Percentiles rank a stretch among this genome's conserved stretches.
phyloP scores from a whole-genome alignment of 2,113 vertebrate species.

The Paedocypris sp. region DNA sequence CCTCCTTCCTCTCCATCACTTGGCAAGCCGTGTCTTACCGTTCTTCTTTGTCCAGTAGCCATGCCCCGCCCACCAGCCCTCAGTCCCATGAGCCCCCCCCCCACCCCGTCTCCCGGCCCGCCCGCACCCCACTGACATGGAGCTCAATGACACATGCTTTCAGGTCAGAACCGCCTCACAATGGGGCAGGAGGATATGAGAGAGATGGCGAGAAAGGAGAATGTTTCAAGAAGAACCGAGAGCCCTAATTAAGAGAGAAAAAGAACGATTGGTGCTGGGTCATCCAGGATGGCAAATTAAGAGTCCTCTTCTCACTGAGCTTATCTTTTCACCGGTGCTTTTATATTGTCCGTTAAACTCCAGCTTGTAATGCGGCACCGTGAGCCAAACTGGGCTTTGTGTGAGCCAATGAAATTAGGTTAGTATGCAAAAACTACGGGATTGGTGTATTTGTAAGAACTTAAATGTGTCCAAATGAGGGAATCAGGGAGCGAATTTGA shows the following conservation, averaged over 20 bases:
- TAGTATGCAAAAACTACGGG: too few species aligned
- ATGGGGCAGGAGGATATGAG: constrained; percentile 41
- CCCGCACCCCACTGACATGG: constrained; percentile 53
- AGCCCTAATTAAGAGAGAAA: constrained; percentile 46
- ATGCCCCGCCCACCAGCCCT: constrained; percentile 18
- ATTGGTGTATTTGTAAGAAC: too few species aligned
- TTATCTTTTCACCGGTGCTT: not conserved
- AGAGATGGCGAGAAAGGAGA: constrained; percentile 47
- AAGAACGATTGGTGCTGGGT: not conserved
- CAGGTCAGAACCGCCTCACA: constrained; percentile 57
- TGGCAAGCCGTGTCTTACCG: constrained; percentile 38
- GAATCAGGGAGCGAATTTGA: not conserved
- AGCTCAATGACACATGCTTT: constrained; percentile 59
- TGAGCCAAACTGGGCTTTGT: too few species aligned
- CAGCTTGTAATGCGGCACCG: too few species aligned
- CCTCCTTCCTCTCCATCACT: constrained; percentile 25
- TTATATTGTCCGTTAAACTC: not conserved
- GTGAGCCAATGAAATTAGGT: too few species aligned
- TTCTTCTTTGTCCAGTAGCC: constrained; percentile 50
- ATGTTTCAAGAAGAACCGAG: constrained; percentile 45
- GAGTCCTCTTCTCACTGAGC: not conserved
- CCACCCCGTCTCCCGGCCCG: constrained; percentile 49
- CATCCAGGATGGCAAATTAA: not conserved
- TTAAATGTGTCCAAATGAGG: not conserved
- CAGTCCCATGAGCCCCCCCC: constrained; percentile 12